Conservation (phyloP, 1,140 invertebrate genomes). For the Caenorhabditis briggsae region DNA sequence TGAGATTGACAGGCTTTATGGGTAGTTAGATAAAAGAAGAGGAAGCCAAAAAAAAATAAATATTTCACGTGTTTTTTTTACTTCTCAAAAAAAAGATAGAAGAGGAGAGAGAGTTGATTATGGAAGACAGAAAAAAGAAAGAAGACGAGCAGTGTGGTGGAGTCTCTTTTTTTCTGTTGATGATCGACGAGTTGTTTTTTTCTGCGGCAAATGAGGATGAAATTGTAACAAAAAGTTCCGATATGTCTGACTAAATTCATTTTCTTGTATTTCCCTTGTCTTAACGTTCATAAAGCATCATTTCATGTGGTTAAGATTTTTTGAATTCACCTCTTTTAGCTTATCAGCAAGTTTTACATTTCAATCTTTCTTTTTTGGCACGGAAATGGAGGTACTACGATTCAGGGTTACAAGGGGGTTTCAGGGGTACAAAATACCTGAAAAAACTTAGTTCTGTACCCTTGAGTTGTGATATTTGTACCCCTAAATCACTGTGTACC, state of each 20-base stretch:
- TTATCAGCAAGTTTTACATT: background rate
- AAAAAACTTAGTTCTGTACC: too few relatives aligned
- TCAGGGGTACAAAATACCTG: background rate
- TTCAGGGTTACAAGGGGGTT: too few relatives aligned
- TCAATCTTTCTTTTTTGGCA: too few relatives aligned
- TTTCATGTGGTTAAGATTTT: background rate
- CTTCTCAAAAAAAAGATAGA: background rate
- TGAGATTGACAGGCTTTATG: too few relatives aligned
- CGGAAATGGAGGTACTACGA: too few relatives aligned
- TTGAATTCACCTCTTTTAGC: background rate
- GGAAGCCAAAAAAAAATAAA: constrained; percentile 11
- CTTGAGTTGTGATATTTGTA: too few relatives aligned
- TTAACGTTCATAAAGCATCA: too few relatives aligned
- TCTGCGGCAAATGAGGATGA: background rate
- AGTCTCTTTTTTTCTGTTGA: background rate
- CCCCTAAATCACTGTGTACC: too few relatives aligned
- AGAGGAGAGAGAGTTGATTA: constrained; percentile 25
- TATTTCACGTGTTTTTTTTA: constrained; percentile 18
- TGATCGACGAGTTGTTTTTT: constrained; percentile 25
- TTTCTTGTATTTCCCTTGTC: background rate
- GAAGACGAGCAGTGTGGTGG: background rate
- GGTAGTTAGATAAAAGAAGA: background rate
- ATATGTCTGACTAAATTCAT: background rate
- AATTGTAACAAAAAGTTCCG: background rate
- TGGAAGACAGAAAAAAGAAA: constrained; percentile 1